Conservation (phyloP, 2,113 vertebrate species). For the Oryctolagus cuniculus region mOryCun1.1 NC_091437.1:62397001-62397500, state of each 20-base stretch:
- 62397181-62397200: neutral
- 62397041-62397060: too few species aligned
- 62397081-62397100: neutral
- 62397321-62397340: neutral
- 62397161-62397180: neutral
- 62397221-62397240: neutral
- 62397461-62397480: neutral
- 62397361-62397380: neutral
- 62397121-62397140: neutral
- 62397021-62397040: too few species aligned
- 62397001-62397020: too few species aligned
- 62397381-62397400: neutral
- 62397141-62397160: neutral
- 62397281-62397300: neutral
- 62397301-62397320: neutral
- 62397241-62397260: neutral
- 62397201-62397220: neutral
- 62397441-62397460: neutral
- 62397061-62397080: neutral
- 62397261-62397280: neutral
- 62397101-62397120: neutral
- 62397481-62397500: neutral
- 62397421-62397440: neutral
- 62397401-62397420: conserved; percentile 17
- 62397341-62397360: neutral